Evolutionary conservation across 1,140 invertebrate species (phyloP), one percentile per base, ranked within the genome.

Genomic region (Hyposmocoma kahamanoa): DNA sequence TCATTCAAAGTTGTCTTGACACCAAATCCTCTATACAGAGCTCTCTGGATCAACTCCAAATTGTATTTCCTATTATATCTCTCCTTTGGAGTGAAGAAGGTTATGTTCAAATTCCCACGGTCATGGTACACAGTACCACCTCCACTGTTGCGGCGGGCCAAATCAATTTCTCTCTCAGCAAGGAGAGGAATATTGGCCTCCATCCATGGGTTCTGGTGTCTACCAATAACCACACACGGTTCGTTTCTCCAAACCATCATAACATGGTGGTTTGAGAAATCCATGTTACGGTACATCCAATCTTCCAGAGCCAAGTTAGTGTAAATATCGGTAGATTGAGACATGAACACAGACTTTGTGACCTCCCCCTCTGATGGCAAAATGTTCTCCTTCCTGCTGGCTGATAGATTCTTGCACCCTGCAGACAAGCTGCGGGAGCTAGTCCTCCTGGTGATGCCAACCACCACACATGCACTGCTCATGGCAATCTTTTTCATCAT

Each of bases 91-190:
- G 93, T 94, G 57, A 98, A 95, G 79, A 98, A 98, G 0, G 95
- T 93, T 42, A 96, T 88, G 87, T 98, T 99, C 0, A 99, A 82
- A 87, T 98, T 98, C 32, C 97, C 97, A 52, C 89, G 67, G 83
- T 99, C 98, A 82, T 99, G 97, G 81, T 97, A 99, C 15, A 99
- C 97, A 13, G 96, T 94, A 8, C 97, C 97, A 49, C 98, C 98
- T n/a, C 97, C 97, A 81, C 96, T 98, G 67, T 96, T 95, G 15
- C 97, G 88, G 42, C 98, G 88, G 0, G 93, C 97, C 13, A 98
- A 61, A 1, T 89, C 77, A 36, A 97, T 90, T 13, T 90, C 90
- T 18, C 88, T 82, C 22, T 91, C 88, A 38, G 88, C 72, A 17
- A 93, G 60, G 22, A 85, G 87, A 2, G 90, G 84, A 0, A 96